A percentile compares a stretch with the other conserved stretches of the same genome.
Evolutionary conservation across 2,113 vertebrate genomes (phyloP).

Genomic region (Lampris megalopsis): DNA sequence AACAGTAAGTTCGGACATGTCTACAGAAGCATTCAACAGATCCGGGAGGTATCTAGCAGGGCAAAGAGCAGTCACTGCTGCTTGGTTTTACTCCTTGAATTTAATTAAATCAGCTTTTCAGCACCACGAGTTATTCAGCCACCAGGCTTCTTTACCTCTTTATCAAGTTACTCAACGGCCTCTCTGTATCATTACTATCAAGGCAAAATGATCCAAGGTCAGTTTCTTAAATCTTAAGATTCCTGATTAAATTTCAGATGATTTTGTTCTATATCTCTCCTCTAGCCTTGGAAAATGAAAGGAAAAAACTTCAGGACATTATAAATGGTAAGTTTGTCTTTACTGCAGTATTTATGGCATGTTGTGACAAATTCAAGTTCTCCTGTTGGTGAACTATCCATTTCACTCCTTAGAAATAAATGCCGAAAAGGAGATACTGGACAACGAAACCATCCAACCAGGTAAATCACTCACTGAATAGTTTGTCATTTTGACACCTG

Average conservation of each 20-base stretch:
- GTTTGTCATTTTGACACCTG: no score
- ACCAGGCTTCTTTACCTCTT: no score
- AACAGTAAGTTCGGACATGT: constrained; percentile 15
- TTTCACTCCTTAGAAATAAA: constrained; percentile 34
- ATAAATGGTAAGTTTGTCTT: constrained; percentile 18
- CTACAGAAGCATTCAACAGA: no score
- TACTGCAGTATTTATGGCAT: not conserved
- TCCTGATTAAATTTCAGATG: not conserved
- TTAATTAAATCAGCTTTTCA: no score
- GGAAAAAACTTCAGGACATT: not conserved
- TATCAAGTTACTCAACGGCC: no score
- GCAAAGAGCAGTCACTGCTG: not conserved
- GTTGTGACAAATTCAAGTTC: not conserved
- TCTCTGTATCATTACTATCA: no score
- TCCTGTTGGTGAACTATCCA: not conserved
- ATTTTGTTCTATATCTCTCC: constrained; percentile 6
- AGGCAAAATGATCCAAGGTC: no score
- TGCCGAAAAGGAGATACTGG: fast-evolving
- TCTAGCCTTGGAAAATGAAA: constrained; percentile 30
- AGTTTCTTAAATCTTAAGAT: not conserved
- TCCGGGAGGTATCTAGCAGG: not conserved
- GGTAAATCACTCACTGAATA: constrained; percentile 37
- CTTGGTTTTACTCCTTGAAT: no score
- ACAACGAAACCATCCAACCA: not conserved
- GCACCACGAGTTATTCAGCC: no score